Evolutionary conservation across 2,113 vertebrate genomes (phyloP), one percentile per base, ranked within the genome.

Genomic region (Origma solitaria): DNA sequence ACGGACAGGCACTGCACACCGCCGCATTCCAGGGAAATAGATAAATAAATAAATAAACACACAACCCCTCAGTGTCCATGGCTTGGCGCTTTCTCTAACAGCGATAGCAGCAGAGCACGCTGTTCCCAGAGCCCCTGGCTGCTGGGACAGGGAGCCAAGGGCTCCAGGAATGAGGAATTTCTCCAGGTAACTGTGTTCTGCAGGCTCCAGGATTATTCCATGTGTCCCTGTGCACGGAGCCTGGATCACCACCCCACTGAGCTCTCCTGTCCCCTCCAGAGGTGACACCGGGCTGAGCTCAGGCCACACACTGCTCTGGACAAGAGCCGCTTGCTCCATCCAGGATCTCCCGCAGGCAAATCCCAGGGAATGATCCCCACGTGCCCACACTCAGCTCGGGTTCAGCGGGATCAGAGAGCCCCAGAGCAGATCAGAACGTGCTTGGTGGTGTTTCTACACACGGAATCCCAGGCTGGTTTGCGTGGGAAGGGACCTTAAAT

Each of bases 131-230:
- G 40, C 30, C 92, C 78, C 61, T 75, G 3, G 42, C 13, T 78
- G 88, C 96, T 64, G 84, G 88, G 84, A 92, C 58, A 18, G 93
- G 57, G 35, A 96, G 76, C 87, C 13, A 73, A 95, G 83, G 1
- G 87, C 76, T 45, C 64, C 51, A 25, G 93, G 88, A 47, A 82
- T n/a, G 49, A 72, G 96, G 82, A 47, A 61, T 68, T 79, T 44
- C 81, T 64, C 54, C 62, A 56, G 77, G 82, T 90, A 92, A 94
- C 65, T 60, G 84, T 25, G 85, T 82, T 42, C 79, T 35, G 57
- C 31, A 25, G 69, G 61, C 66, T 30, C 61, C 45, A 58, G 60
- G 79, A 0, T 7, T 12, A 1, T 60, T 24, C 44, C 4, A 2
- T 0, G 15, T 1, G 42, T 4, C 6, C 18, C 0, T 0, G 10